These are phyloP conservation scores for Lepidocolaptes lacrymiger DNA, from an alignment of 2,797 vertebrate species.

Conservation along the genomic window DNA sequence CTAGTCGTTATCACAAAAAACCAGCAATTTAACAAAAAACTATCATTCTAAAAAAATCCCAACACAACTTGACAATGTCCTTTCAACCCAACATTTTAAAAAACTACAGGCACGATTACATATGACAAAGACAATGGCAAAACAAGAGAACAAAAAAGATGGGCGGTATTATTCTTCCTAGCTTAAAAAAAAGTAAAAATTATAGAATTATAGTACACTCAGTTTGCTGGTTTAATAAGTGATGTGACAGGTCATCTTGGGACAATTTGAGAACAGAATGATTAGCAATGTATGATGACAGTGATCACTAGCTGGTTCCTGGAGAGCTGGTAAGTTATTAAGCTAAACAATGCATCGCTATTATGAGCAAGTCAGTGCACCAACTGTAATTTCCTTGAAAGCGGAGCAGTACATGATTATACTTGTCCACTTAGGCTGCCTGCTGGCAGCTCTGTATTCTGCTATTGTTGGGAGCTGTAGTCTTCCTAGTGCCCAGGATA, in stretches of 20 bases:
- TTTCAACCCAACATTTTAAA: background rate
- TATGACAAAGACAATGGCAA: background rate
- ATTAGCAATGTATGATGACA: constrained; percentile 54
- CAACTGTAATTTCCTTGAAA: constrained; percentile 67
- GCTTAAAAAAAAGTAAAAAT: background rate
- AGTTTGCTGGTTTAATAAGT: constrained; percentile 35
- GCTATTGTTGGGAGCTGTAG: constrained; percentile 28
- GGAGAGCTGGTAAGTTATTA: constrained; percentile 64
- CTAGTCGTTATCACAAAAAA: background rate
- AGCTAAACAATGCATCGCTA: constrained; percentile 59
- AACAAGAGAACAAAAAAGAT: background rate
- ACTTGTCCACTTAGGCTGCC: constrained; percentile 60
- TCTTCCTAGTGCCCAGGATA: background rate
- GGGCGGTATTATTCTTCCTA: background rate
- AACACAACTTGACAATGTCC: background rate
- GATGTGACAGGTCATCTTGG: constrained; percentile 31
- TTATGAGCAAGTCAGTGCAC: constrained; percentile 53
- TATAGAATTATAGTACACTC: background rate
- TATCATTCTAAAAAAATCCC: background rate
- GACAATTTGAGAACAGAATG: constrained; percentile 40
- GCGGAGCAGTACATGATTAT: constrained; percentile 59
- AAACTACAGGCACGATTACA: background rate
- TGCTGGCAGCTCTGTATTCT: constrained; percentile 46
- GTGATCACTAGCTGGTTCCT: constrained; percentile 54
- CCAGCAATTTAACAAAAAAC: background rate